These are phyloP conservation scores for Drosophila ogumai DNA, from an alignment of 1,140 invertebrate species.

Conservation along the genomic window DNA sequence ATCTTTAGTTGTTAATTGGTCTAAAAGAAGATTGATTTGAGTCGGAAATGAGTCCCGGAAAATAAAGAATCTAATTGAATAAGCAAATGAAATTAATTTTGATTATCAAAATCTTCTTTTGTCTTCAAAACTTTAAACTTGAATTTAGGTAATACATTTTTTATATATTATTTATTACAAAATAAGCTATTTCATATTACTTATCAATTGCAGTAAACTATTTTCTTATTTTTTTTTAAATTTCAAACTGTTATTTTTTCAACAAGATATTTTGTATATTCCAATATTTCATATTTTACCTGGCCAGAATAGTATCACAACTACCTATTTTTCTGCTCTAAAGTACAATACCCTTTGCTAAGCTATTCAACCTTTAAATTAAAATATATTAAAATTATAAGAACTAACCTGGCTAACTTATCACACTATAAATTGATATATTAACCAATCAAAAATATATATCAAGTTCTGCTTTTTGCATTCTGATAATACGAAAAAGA, in stretches of 20 bases:
- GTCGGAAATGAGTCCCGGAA: not conserved
- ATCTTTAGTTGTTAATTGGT: no score
- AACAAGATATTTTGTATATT: no score
- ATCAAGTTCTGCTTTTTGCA: not conserved
- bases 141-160: not conserved
- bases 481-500: constrained; percentile 4
- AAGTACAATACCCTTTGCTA: not conserved
- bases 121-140: not conserved
- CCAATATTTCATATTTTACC: not conserved
- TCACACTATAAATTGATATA: not conserved
- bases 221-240: not conserved
- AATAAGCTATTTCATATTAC: not conserved
- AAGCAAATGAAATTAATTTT: not conserved
- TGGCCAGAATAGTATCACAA: not conserved
- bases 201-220: not conserved
- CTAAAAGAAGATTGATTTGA: not conserved
- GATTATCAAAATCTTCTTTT: not conserved
- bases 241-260: no score
- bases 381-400: not conserved
- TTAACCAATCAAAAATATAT: constrained; percentile 8
- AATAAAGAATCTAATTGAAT: not conserved
- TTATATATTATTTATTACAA: not conserved
- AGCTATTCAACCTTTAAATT: not conserved
- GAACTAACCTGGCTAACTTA: not conserved
- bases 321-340: not conserved